These are phyloP conservation scores for Falco cherrug DNA, from an alignment of 2,797 vertebrate genomes.

Conservation along the genomic window DNA sequence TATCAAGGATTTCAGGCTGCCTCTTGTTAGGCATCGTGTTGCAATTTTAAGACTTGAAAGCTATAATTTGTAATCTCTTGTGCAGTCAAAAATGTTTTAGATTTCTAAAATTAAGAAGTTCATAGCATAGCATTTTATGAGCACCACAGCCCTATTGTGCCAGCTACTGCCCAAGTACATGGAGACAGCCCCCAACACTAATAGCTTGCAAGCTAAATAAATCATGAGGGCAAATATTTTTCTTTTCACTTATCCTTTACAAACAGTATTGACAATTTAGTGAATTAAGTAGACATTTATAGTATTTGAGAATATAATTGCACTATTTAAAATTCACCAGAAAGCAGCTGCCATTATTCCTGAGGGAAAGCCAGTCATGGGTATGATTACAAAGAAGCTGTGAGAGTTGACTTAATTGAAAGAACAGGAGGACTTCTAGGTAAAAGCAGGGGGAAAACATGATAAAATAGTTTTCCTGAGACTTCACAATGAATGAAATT, in stretches of 20 bases:
- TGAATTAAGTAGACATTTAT: conserved; percentile 36
- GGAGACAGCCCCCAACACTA: neutral
- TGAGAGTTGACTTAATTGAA: conserved; percentile 10
- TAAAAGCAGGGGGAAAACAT: neutral
- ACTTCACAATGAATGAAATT: neutral
- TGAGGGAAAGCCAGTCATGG: neutral
- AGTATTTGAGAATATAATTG: conserved; percentile 51
- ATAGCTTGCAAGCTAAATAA: conserved; percentile 18
- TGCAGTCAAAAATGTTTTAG: neutral
- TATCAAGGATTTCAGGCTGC: neutral
- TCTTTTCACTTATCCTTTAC: conserved; percentile 41
- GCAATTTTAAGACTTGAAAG: neutral
- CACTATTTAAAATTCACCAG: conserved; percentile 31
- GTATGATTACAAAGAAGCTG: conserved; percentile 10
- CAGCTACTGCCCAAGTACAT: neutral
- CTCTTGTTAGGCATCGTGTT: neutral
- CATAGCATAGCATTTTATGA: neutral
- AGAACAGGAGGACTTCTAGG: neutral
- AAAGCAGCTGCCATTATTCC: conserved; percentile 37
- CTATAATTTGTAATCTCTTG: neutral
- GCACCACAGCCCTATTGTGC: neutral
- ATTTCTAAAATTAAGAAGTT: neutral
- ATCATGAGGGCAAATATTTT: conserved; percentile 41
- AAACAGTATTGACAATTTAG: conserved; percentile 41
- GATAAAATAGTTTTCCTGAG: neutral